Percentiles rank a stretch among this genome's conserved stretches.
Evolutionary conservation across 2,888 invertebrate genomes (phyloP).

Genomic region (Xanthia icteritia): DNA sequence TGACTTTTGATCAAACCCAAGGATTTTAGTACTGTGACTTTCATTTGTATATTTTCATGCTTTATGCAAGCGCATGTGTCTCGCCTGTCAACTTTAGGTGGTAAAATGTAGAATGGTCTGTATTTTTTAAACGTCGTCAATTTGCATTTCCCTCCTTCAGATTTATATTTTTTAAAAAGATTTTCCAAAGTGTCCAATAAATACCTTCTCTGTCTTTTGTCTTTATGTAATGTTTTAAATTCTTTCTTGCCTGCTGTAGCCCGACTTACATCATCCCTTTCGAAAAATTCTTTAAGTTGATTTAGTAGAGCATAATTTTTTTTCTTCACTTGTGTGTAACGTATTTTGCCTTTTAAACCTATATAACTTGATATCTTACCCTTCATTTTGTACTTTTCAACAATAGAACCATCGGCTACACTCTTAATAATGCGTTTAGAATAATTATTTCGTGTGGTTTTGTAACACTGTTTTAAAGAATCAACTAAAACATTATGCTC

Average conservation of each 20-base stretch:
- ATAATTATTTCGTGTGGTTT: neutral
- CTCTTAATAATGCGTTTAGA: neutral
- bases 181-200: neutral
- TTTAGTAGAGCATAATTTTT: neutral
- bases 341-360: neutral
- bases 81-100: slow-evolving; percentile 3
- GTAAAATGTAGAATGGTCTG: slow-evolving; percentile 1
- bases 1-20: too few species aligned
- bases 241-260: neutral
- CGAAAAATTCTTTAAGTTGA: slow-evolving; percentile 3
- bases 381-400: neutral
- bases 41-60: too few species aligned
- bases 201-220: neutral
- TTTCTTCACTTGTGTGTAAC: neutral
- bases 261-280: neutral
- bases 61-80: neutral
- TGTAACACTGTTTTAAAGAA: neutral
- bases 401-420: neutral
- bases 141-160: neutral
- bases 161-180: neutral
- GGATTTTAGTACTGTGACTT: too few species aligned
- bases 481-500: neutral
- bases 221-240: neutral
- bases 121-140: slow-evolving; percentile 3
- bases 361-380: neutral